phyloP scores from a whole-genome alignment of 2,888 invertebrate genomes.

The Empis stercorea region DNA sequence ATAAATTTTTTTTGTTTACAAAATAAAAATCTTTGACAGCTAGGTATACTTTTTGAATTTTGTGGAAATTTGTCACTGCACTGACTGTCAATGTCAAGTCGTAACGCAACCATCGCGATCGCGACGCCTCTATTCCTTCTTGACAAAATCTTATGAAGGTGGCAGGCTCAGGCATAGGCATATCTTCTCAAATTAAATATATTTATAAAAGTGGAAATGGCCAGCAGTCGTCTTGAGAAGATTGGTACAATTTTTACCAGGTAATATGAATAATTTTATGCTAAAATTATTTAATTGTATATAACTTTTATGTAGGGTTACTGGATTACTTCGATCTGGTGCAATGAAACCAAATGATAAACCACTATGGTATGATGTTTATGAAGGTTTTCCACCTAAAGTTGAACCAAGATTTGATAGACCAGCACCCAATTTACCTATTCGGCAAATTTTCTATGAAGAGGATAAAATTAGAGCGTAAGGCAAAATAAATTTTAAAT shows the following conservation, averaged over 20 bases:
- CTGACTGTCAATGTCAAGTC: no score
- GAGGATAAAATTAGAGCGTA: slow-evolving; percentile 81
- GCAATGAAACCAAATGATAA: slow-evolving; percentile 69
- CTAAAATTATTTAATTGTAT: neutral
- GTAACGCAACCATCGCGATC: no score
- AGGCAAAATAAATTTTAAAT: slow-evolving; percentile 18
- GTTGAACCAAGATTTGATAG: slow-evolving; percentile 66
- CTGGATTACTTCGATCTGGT: slow-evolving; percentile 65
- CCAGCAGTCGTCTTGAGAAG: slow-evolving; percentile 56
- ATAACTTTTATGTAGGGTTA: slow-evolving; percentile 41
- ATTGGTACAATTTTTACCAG: slow-evolving; percentile 59
- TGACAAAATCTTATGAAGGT: no score
- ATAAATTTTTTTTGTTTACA: no score
- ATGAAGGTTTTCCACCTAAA: slow-evolving; percentile 80
- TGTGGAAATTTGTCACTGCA: no score
- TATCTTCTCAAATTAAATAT: no score
- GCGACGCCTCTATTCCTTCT: no score
- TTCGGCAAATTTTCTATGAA: slow-evolving; percentile 63
- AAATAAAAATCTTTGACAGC: no score
- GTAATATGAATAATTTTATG: slow-evolving; percentile 30
- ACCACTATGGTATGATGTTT: slow-evolving; percentile 89
- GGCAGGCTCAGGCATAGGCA: no score
- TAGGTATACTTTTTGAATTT: no score
- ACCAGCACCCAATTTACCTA: slow-evolving; percentile 44
- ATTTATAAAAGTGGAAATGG: no score